phyloP scores from a whole-genome alignment of 92 coral and sea anemone genomes.

The Bergia sp. region DNA sequence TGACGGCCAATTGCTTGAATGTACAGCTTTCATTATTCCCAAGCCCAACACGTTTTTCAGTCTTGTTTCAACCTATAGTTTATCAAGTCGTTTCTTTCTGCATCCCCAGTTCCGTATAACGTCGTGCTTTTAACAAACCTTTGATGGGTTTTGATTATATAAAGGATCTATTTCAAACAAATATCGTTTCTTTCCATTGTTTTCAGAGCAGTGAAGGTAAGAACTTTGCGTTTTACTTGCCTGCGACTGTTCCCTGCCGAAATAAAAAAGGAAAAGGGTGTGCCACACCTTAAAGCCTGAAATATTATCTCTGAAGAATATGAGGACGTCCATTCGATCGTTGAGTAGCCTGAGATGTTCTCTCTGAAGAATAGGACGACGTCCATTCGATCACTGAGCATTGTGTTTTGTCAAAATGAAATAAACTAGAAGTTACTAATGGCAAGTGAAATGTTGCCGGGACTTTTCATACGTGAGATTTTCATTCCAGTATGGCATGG shows the following conservation, averaged over 20 bases:
- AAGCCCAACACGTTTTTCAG: no score
- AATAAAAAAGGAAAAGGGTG: constrained; percentile 1
- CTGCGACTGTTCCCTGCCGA: constrained; percentile 8
- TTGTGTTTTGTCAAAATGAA: not conserved
- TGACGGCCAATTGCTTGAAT: no score
- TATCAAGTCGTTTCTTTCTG: no score
- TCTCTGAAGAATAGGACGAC: not conserved
- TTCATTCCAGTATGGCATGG: no score
- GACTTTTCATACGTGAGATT: no score
- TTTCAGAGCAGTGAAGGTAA: not conserved
- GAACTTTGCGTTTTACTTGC: not conserved
- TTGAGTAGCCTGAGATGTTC: no score
- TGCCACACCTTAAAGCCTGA: not conserved
- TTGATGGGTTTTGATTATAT: no score
- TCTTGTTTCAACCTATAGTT: no score
- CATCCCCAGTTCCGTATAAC: no score
- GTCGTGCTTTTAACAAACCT: not conserved
- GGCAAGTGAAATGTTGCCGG: no score
- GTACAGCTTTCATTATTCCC: no score
- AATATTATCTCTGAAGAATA: not conserved
- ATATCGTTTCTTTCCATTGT: not conserved
- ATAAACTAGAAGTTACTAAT: no score
- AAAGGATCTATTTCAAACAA: not conserved
- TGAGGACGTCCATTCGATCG: not conserved
- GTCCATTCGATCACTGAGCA: not conserved